phyloP scores from a whole-genome alignment of 2,113 vertebrate species.

The Passer domesticus region DNA sequence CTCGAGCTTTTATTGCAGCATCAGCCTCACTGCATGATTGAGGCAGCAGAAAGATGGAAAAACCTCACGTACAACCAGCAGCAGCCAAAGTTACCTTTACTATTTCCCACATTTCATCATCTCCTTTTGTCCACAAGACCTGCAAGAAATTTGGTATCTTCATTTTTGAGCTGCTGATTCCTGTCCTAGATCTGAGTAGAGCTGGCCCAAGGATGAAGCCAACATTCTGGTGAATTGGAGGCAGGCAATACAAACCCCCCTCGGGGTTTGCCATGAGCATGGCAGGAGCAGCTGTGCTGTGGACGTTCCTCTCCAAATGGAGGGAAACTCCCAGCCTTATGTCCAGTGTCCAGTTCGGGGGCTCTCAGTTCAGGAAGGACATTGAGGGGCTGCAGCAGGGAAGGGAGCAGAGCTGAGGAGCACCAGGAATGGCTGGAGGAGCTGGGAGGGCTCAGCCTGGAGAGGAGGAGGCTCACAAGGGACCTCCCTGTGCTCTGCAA shows the following conservation, averaged over 20 bases:
- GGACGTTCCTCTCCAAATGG: accelerated
- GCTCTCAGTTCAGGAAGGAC: neutral
- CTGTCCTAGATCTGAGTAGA: neutral
- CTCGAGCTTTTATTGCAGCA: neutral
- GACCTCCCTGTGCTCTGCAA: neutral
- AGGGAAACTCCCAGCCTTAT: neutral
- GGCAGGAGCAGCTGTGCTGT: neutral
- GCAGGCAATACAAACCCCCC: neutral
- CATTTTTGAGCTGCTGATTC: neutral
- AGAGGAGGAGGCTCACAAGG: neutral
- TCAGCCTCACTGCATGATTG: neutral
- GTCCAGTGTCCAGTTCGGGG: neutral
- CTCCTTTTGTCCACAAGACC: neutral
- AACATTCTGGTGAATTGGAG: neutral
- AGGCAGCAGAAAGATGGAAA: neutral
- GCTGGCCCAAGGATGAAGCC: accelerated
- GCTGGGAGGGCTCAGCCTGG: neutral
- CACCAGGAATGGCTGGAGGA: neutral
- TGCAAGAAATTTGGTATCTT: neutral
- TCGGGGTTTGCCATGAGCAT: neutral
- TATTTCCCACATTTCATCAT: neutral
- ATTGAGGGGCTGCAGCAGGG: neutral
- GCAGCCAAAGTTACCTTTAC: neutral
- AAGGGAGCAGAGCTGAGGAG: neutral
- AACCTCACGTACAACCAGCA: neutral